A percentile compares a stretch with the other conserved stretches of the same genome.
phyloP scores from a whole-genome alignment of 2,797 vertebrate species.

The Sebastes alutus region DNA sequence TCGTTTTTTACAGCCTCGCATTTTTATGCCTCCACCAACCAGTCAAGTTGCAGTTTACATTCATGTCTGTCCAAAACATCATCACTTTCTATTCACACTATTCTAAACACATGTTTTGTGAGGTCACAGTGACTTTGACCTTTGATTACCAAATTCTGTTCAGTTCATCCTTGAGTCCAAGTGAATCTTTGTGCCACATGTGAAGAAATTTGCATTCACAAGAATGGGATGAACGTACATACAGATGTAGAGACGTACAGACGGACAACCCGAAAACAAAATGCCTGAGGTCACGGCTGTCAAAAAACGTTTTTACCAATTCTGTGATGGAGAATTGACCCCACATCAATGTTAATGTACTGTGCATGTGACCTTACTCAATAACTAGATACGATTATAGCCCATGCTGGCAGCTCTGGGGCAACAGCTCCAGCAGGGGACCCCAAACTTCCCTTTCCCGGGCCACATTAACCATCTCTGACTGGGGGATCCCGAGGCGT shows the following conservation, averaged over 20 bases:
- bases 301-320: not conserved
- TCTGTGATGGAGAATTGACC: not conserved
- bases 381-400: not conserved
- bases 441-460: no score
- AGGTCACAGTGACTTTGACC: not conserved
- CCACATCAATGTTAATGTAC: not conserved
- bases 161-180: not conserved
- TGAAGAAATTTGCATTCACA: not conserved
- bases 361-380: not conserved
- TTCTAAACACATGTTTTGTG: not conserved
- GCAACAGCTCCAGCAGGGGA: no score
- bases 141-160: not conserved
- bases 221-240: not conserved
- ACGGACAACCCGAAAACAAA: no score
- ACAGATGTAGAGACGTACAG: not conserved
- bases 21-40: not conserved
- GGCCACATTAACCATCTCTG: no score
- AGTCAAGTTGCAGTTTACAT: not conserved
- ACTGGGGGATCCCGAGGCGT: no score
- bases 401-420: not conserved
- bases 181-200: not conserved
- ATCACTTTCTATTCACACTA: not conserved
- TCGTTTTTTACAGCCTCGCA: not conserved
- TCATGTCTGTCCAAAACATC: not conserved
- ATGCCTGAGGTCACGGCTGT: no score